Base-by-base conservation (phyloP, 2,113 vertebrate species). In the Cyprinodon tularosa region DNA sequence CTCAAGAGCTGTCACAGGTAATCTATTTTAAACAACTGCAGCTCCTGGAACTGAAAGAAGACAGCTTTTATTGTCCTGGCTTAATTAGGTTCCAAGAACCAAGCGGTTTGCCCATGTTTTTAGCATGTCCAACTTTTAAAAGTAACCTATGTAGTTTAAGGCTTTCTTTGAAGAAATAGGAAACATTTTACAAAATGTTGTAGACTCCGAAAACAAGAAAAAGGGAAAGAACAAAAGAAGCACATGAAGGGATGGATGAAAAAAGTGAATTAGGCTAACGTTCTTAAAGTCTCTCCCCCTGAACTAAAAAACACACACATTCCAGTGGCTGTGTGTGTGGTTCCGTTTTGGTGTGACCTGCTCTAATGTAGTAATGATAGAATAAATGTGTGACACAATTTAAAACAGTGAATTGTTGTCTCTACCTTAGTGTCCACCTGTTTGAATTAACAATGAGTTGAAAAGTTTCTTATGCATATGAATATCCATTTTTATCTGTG, bases 21-120 rank as follows among this genome's bases (percentile, higher is more conserved):
- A 83, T 84, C 84, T 79, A 62, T 76, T 80, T 74, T 3, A 74
- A 82, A 84, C 71, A 68, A 72, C 74, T 48, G 39, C 67, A 71
- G 48, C 38, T 68, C 42, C 9, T 38, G 50, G 72, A 82, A 71
- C 45, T 38, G 13, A 71, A 69, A 63, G 48, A 61, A 71, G 68
- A 68, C 61, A 6, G 66, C 74, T 66, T 29, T 77, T 17, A 22
- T 62, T 77, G 78, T 2, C 12, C 69, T 71, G 57, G 67, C 66
- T 72, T 60, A 39, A n/a, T 14, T 37, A 17, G 9, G 7, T 6
- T 57, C 50, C 17, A 57, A 8, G 50, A 10, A n/a, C 50, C 17
- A n/a, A 57, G n/a, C 9, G 17, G 50, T 29, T 29, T 29, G 29
- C 29, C 29, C 29, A 29, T 29, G 29, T 29, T 29, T 1, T 29